Evolutionary conservation across 2,888 invertebrate genomes (phyloP).

Genomic region (Ophion slaviceki): DNA sequence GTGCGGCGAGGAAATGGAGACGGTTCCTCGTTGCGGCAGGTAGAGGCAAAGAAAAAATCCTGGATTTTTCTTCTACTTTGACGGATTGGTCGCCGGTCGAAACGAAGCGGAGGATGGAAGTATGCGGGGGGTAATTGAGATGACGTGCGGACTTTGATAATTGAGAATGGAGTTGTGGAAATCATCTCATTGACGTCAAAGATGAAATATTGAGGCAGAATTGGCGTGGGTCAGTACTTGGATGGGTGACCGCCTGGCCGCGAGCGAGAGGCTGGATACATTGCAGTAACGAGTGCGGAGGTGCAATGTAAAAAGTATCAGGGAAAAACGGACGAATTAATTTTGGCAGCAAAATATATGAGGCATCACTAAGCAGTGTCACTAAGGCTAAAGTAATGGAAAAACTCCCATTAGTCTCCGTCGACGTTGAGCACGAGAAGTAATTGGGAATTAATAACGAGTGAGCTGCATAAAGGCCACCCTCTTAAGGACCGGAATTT

Average conservation of each 20-base stretch:
- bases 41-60: neutral
- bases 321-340: no score
- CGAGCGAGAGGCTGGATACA: no score
- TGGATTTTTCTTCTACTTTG: neutral
- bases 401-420: neutral
- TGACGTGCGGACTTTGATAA: neutral
- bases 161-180: neutral
- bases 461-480: neutral
- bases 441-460: conserved; percentile 30
- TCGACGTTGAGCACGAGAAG: neutral
- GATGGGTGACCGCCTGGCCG: neutral
- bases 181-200: neutral
- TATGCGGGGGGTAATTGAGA: neutral
- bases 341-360: no score
- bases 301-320: no score
- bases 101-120: neutral
- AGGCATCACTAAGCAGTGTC: neutral
- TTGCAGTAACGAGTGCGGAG: no score
- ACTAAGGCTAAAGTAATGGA: neutral
- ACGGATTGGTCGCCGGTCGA: neutral
- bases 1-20: neutral
- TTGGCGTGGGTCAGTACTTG: neutral
- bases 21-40: neutral
- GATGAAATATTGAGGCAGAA: neutral
- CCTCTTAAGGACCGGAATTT: conserved; percentile 33